phyloP scores from a whole-genome alignment of 2,797 vertebrate species.

The Tapera naevia region DNA sequence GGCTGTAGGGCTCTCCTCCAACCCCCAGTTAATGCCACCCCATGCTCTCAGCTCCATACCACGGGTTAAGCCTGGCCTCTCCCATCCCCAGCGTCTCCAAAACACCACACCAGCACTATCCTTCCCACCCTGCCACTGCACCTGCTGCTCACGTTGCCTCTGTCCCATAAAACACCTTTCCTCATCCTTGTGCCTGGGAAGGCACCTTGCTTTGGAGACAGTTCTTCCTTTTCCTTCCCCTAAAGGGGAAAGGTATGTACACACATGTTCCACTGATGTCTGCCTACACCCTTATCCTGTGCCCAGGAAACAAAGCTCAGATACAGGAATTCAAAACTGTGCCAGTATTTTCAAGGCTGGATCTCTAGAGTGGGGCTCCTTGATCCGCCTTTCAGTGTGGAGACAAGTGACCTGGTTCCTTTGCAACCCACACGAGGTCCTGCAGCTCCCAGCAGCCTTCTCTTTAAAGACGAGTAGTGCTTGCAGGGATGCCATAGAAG shows the following conservation, averaged over 20 bases:
- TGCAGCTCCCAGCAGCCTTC: not conserved
- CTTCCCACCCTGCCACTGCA: not conserved
- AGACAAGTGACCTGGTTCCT: not conserved
- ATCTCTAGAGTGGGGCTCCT: not conserved
- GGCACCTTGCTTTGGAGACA: not conserved
- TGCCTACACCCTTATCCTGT: not conserved
- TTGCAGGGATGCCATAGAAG: not conserved
- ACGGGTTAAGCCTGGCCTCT: not conserved
- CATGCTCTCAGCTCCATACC: fast-evolving
- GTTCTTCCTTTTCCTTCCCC: not conserved
- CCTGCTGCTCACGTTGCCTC: fast-evolving
- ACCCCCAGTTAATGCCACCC: not conserved
- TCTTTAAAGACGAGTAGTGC: fast-evolving
- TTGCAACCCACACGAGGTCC: fast-evolving
- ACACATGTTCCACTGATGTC: fast-evolving
- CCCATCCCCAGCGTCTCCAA: not conserved
- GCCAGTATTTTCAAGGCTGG: not conserved
- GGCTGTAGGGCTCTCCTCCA: not conserved
- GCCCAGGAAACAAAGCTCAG: not conserved
- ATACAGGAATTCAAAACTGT: not conserved
- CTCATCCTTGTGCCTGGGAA: fast-evolving
- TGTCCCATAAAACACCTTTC: not conserved
- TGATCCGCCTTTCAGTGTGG: not conserved
- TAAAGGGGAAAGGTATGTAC: fast-evolving
- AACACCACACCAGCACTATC: fast-evolving